Conservation (phyloP, 2,888 invertebrate species). For the Nysson spinosus region DNA sequence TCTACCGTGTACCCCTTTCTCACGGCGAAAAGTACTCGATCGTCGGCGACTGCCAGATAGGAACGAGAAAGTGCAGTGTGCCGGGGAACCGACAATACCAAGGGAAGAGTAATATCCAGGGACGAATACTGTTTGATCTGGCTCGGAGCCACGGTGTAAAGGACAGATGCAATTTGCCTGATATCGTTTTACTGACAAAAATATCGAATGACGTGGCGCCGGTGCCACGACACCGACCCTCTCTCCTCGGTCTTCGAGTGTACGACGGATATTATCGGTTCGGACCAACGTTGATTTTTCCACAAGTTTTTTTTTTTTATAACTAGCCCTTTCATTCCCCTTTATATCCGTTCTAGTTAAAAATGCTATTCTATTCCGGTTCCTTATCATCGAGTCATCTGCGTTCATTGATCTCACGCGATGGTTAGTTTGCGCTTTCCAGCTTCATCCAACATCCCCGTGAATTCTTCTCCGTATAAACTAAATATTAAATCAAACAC, state of each 20-base stretch:
- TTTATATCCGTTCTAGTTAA: slow-evolving; percentile 11
- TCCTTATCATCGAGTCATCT: slow-evolving; percentile 43
- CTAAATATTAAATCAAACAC: too few relatives aligned
- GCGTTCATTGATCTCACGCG: slow-evolving; percentile 41
- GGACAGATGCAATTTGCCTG: slow-evolving; percentile 75
- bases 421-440: background rate
- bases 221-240: slow-evolving; percentile 54
- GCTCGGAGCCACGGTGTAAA: slow-evolving; percentile 66
- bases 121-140: slow-evolving; percentile 67
- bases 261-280: slow-evolving; percentile 57
- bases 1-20: slow-evolving; percentile 30
- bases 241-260: slow-evolving; percentile 53
- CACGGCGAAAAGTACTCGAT: slow-evolving; percentile 56
- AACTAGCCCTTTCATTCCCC: slow-evolving; percentile 46
- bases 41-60: slow-evolving; percentile 52
- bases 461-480: too few relatives aligned
- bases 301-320: slow-evolving; percentile 19
- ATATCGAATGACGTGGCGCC: slow-evolving; percentile 70
- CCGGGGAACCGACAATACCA: slow-evolving; percentile 44
- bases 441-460: slow-evolving; percentile 32
- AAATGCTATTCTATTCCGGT: slow-evolving; percentile 27
- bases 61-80: slow-evolving; percentile 52
- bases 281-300: slow-evolving; percentile 33
- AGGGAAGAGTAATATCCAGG: slow-evolving; percentile 62
- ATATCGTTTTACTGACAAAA: slow-evolving; percentile 75